These are phyloP conservation scores for Ophonus ardosiacus DNA, from an alignment of 2,888 invertebrate species.

Conservation along the genomic window DNA sequence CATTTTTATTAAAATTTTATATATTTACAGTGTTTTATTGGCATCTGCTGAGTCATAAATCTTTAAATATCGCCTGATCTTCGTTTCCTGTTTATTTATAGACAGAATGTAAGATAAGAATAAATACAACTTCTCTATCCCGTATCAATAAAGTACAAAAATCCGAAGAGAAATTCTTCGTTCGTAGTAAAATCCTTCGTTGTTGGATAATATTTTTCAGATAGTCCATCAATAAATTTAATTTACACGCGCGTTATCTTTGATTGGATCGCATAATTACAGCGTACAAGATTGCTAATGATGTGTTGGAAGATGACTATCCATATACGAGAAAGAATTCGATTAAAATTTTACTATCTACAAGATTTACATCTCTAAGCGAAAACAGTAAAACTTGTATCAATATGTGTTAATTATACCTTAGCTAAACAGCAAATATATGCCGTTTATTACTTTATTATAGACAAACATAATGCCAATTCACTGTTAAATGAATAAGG, in stretches of 20 bases:
- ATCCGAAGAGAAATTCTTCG: not conserved
- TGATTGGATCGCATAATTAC: conserved; percentile 29
- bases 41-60: conserved; percentile 17
- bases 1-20: not conserved
- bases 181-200: not conserved
- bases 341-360: conserved; percentile 34
- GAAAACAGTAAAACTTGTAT: not conserved
- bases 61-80: conserved; percentile 26
- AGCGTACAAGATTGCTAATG: not conserved
- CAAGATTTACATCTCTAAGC: not conserved
- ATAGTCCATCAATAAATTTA: conserved; percentile 22
- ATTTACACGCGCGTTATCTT: conserved; percentile 25
- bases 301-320: conserved; percentile 18
- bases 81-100: conserved; percentile 31
- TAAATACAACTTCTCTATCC: conserved; percentile 6
- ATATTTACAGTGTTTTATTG: conserved; percentile 19
- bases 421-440: not conserved
- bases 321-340: conserved; percentile 1
- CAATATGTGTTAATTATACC: conserved; percentile 1
- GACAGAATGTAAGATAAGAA: not conserved
- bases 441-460: not conserved
- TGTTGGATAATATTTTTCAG: not conserved
- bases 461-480: not conserved
- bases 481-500: not conserved
- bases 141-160: not conserved